These are phyloP conservation scores for Desmodus rotundus DNA, from an alignment of 2,113 vertebrate genomes.

Conservation along the genomic window DNA sequence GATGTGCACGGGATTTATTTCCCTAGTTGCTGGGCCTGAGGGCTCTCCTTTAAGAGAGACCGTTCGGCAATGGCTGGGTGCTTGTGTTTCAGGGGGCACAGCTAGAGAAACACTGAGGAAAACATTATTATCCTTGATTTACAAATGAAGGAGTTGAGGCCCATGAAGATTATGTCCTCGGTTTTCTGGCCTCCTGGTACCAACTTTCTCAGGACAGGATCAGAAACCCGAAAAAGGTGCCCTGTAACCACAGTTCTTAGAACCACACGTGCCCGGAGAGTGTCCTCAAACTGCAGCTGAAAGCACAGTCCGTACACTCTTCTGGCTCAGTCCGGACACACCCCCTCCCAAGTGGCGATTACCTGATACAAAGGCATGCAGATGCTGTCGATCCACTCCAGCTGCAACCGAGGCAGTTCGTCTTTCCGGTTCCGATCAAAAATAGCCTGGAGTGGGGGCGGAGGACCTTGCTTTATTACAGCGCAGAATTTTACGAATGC, in stretches of 20 bases:
- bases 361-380: constrained; percentile 97
- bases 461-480: constrained; percentile 60
- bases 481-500: constrained; percentile 63
- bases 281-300: not conserved
- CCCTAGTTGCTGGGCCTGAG: not conserved
- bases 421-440: constrained; percentile 99
- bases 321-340: not conserved
- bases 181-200: not conserved
- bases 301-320: not conserved
- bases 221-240: not conserved
- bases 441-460: constrained; percentile 89
- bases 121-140: constrained; percentile 8
- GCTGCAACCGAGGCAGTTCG: constrained; percentile 93
- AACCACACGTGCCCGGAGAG: not conserved
- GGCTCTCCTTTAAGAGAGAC: not conserved
- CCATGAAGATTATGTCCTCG: not conserved
- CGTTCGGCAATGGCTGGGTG: not conserved
- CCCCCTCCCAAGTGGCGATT: constrained; percentile 68
- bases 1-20: not conserved
- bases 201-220: not conserved
- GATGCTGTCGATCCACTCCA: constrained; percentile 99
- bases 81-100: not conserved
- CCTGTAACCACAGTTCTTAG: not conserved
- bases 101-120: not conserved
- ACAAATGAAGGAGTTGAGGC: not conserved